These are phyloP conservation scores for Tragelaphus buxtoni DNA, from an alignment of 2,113 vertebrate genomes.

Conservation along the genomic window DNA sequence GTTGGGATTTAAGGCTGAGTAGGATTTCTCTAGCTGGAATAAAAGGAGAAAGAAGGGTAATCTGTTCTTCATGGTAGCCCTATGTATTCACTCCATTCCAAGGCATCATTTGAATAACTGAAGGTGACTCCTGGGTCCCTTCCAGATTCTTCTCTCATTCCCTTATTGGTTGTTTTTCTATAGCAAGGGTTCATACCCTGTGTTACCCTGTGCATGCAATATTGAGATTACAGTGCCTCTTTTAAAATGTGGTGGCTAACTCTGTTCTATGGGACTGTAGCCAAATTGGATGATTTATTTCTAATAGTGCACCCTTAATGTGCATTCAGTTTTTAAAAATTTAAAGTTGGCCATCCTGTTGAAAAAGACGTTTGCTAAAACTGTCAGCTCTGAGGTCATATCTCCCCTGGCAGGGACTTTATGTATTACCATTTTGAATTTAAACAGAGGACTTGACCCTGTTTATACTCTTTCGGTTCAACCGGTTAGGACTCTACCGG, in stretches of 20 bases:
- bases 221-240: neutral
- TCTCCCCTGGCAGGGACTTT: neutral
- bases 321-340: neutral
- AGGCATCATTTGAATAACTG: neutral
- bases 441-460: neutral
- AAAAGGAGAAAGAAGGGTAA: neutral
- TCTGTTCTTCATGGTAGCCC: neutral
- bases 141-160: neutral
- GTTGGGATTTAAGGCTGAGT: neutral
- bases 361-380: neutral
- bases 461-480: neutral
- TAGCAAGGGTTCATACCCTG: conserved; percentile 14
- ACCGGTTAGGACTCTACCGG: neutral
- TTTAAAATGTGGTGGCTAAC: neutral
- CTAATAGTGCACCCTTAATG: neutral
- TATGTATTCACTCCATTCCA: neutral
- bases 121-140: neutral
- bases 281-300: neutral
- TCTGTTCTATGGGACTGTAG: neutral
- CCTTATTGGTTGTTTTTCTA: neutral
- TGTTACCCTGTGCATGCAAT: neutral
- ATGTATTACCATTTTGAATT: neutral
- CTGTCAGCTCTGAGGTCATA: neutral
- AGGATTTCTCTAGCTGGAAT: neutral
- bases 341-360: neutral